Percentiles rank a stretch among this genome's conserved stretches.
phyloP scores from a whole-genome alignment of 1,140 invertebrate species.

The Lasioglossum baleicum region DNA sequence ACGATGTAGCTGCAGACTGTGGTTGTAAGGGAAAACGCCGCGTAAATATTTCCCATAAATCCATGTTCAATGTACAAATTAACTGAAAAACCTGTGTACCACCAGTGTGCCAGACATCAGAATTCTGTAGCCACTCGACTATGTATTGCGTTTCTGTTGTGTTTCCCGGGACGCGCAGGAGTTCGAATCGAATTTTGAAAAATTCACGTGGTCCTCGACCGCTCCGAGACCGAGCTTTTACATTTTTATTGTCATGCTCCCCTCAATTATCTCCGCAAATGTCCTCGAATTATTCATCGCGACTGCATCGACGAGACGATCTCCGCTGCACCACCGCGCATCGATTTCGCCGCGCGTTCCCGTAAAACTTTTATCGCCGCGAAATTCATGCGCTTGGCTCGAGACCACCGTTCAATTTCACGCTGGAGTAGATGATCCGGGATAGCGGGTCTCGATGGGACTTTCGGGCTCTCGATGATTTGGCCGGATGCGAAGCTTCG shows the following conservation, averaged over 20 bases:
- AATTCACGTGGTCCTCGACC: background rate
- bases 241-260: background rate
- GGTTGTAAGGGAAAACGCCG: too few species aligned
- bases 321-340: background rate
- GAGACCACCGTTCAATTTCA: conserved; percentile 39
- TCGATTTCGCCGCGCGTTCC: conserved; percentile 1
- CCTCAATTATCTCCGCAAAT: conserved; percentile 7
- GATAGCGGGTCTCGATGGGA: conserved; percentile 2
- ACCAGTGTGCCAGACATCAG: too few species aligned
- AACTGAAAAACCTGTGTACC: too few species aligned
- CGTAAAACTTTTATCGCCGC: conserved; percentile 25
- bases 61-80: too few species aligned
- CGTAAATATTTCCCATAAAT: too few species aligned
- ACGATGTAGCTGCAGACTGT: too few species aligned
- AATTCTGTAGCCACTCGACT: background rate
- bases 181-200: background rate
- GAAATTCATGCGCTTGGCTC: conserved; percentile 26
- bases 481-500: too few species aligned
- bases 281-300: conserved; percentile 9
- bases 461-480: background rate
- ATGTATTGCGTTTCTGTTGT: background rate
- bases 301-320: too few species aligned
- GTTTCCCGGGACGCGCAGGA: background rate
- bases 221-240: background rate
- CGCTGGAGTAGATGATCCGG: conserved; percentile 21